These are phyloP conservation scores for Lysandra coridon DNA, from an alignment of 2,888 invertebrate genomes.

Conservation along the genomic window DNA sequence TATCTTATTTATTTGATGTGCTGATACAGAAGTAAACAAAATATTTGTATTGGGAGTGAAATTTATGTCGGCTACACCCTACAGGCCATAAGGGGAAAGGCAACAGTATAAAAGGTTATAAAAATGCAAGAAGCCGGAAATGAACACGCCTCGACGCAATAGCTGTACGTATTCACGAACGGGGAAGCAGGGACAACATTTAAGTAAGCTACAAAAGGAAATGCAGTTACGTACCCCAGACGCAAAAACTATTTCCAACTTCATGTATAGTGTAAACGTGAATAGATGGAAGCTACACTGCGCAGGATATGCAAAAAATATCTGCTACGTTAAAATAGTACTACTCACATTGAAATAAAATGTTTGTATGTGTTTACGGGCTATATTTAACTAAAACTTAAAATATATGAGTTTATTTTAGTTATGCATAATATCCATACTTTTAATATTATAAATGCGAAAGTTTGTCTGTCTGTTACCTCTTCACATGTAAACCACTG, in stretches of 20 bases:
- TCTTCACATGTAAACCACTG: no score
- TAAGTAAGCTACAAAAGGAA: conserved; percentile 39
- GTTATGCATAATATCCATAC: no score
- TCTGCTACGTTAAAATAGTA: neutral
- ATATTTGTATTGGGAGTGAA: conserved; percentile 32
- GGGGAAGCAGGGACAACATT: conserved; percentile 35
- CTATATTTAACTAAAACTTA: no score
- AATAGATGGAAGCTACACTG: neutral
- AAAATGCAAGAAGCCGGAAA: conserved; percentile 73
- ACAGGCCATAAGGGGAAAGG: conserved; percentile 52
- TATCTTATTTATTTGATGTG: neutral
- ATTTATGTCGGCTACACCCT: conserved; percentile 45
- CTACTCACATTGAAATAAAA: neutral
- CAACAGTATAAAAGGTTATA: conserved; percentile 61
- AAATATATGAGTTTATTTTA: no score
- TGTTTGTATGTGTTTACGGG: neutral
- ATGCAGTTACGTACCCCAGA: conserved; percentile 39
- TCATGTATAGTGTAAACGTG: neutral
- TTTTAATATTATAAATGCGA: no score
- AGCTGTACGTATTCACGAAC: conserved; percentile 40
- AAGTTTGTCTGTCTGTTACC: no score
- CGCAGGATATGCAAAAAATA: neutral
- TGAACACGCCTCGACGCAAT: conserved; percentile 60
- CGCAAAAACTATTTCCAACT: conserved; percentile 31
- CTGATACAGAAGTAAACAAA: conserved; percentile 15